Percentiles rank a stretch among this genome's conserved stretches.
Evolutionary conservation across 2,113 vertebrate species (phyloP).

Genomic region (Leucopternis melanops): DNA sequence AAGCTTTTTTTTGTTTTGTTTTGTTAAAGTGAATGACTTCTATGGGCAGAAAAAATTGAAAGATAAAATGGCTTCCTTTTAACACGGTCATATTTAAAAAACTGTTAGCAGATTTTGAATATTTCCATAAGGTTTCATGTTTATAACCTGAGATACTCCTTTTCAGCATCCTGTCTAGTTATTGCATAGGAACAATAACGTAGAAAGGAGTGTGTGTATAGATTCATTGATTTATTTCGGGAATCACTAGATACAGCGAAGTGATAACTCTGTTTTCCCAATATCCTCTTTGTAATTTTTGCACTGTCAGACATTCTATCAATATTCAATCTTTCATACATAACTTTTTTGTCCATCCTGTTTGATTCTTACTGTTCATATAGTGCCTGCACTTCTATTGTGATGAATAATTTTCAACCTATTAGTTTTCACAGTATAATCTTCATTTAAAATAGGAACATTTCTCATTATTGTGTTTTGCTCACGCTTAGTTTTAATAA

Average conservation of each 20-base stretch:
- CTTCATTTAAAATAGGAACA: background rate
- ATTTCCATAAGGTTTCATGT: background rate
- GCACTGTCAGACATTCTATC: background rate
- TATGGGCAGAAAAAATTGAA: background rate
- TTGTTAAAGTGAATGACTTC: background rate
- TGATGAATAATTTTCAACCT: background rate
- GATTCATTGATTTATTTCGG: background rate
- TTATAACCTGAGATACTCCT: background rate
- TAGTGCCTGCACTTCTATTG: background rate
- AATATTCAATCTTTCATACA: background rate
- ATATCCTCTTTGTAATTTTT: background rate
- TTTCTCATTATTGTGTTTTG: background rate
- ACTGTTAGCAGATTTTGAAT: background rate
- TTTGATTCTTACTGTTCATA: background rate
- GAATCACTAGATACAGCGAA: background rate
- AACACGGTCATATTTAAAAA: background rate
- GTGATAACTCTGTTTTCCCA: background rate
- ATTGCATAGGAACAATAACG: background rate
- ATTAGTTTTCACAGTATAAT: background rate
- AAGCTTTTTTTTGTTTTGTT: background rate
- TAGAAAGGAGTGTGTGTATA: background rate
- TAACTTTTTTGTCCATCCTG: background rate
- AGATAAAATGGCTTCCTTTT: background rate
- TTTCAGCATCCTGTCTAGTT: background rate
- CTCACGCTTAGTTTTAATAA: background rate